Evolutionary conservation across 2,888 invertebrate genomes (phyloP), one percentile per base, ranked within the genome.

Genomic region (Cantharis lateralis): DNA sequence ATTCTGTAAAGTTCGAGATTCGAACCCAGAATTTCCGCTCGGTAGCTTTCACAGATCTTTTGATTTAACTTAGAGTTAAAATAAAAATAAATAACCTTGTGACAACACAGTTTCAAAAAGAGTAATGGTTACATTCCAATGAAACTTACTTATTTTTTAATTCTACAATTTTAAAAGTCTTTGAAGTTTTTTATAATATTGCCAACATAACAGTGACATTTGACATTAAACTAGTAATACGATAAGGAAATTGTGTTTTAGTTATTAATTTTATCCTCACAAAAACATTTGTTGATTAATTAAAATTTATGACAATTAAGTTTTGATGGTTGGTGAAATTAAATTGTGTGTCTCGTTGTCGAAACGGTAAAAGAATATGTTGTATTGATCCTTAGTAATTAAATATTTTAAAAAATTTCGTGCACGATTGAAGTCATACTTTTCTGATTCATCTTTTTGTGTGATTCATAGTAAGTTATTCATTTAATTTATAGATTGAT

Each of bases 361-460:
- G 7, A 48, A 48, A 48, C 48, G 24, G 20, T 66, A 66, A 66
- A 66, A 66, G 10, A 24, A 24, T 66, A 66, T 15, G 13, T 66
- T 13, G 16, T 66, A 20, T 66, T 48, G 48, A 48, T 48, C n/a
- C 7, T 48, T 48, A 7, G 7, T 61, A 72, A 15, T 61, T 13
- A 62, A 69, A 73, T 68, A 68, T 13, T 24, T 11, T 64, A 10
- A 16, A 15, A 28, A 28, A 62, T 62, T n/a, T 61, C 15, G 68
- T 62, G 68, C 16, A 68, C n/a, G 16, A 15, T 66, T 15, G 15
- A 69, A 73, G 68, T 68, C 26, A 69, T 48, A 15, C 16, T 66
- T 74, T 74, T 74, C 77, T 81, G 80, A 81, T 76, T 81, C 81
- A 80, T 76, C 70, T 75, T 48, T 48, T 48, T 48, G 48, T 75